Conservation (phyloP, 2,113 vertebrate genomes). For the Semicossyphus pulcher region DNA sequence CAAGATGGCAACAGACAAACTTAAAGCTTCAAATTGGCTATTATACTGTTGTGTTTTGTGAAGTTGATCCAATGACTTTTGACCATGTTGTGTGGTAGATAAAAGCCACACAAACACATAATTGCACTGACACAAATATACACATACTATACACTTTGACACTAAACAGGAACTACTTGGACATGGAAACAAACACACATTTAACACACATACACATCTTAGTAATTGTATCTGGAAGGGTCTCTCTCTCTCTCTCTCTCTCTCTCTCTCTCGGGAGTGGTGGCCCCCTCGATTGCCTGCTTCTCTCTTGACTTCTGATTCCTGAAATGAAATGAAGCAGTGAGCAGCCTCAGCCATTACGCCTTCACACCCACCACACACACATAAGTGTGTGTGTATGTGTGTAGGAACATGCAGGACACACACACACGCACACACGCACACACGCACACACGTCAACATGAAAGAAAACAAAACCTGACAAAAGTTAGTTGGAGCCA, state of each 20-base stretch:
- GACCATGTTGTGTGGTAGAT: not conserved
- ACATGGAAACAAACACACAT: not conserved
- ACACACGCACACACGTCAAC: conserved; percentile 8
- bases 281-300: not conserved
- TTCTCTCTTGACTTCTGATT: conserved; percentile 56
- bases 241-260: conserved; percentile 4
- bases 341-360: not conserved
- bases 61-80: too few relatives aligned
- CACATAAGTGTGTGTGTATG: too few relatives aligned
- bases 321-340: conserved; percentile 55
- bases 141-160: not conserved
- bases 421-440: conserved; percentile 5
- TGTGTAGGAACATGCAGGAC: not conserved
- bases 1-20: too few relatives aligned
- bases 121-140: not conserved
- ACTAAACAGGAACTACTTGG: not conserved
- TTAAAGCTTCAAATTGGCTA: too few relatives aligned
- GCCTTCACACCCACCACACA: not conserved
- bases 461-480: conserved; percentile 22
- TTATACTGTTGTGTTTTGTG: too few relatives aligned
- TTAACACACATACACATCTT: not conserved
- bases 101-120: not conserved
- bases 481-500: conserved; percentile 37
- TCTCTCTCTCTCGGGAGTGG: conserved; percentile 2
- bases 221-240: conserved; percentile 12